These are phyloP conservation scores for Notarius quadriscutis DNA, from an alignment of 2,113 vertebrate genomes.

Conservation along the genomic window DNA sequence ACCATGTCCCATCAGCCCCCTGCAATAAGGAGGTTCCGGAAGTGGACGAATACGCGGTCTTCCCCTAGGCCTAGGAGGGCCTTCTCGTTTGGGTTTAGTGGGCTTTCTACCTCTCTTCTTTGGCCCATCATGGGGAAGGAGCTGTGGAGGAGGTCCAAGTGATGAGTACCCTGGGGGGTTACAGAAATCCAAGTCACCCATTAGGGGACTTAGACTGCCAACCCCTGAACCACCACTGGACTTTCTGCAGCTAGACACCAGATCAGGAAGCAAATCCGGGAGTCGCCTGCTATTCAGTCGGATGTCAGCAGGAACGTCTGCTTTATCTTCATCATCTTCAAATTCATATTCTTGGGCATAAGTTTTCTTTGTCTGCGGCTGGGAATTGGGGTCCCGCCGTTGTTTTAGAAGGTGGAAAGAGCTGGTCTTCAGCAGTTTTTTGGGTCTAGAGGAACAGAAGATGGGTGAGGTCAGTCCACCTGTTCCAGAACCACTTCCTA, in stretches of 20 bases:
- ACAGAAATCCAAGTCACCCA: constrained; percentile 86
- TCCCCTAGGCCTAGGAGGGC: constrained; percentile 83
- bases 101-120: constrained; percentile 87
- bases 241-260: constrained; percentile 87
- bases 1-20: constrained; percentile 70
- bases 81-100: constrained; percentile 87
- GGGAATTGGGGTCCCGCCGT: constrained; percentile 73
- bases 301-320: constrained; percentile 86
- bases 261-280: constrained; percentile 81
- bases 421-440: constrained; percentile 87
- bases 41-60: constrained; percentile 85
- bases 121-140: constrained; percentile 69
- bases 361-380: constrained; percentile 74
- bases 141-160: constrained; percentile 68
- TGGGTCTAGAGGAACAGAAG: constrained; percentile 88
- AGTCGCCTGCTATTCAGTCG: constrained; percentile 85
- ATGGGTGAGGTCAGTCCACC: constrained; percentile 76
- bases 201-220: constrained; percentile 77
- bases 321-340: constrained; percentile 87
- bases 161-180: constrained; percentile 71
- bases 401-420: constrained; percentile 88
- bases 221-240: constrained; percentile 57
- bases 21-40: constrained; percentile 74
- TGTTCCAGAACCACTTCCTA: constrained; percentile 50
- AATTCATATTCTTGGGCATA: constrained; percentile 93